Conservation (phyloP, 2,113 vertebrate species). For the Vulpes lagopus region DNA sequence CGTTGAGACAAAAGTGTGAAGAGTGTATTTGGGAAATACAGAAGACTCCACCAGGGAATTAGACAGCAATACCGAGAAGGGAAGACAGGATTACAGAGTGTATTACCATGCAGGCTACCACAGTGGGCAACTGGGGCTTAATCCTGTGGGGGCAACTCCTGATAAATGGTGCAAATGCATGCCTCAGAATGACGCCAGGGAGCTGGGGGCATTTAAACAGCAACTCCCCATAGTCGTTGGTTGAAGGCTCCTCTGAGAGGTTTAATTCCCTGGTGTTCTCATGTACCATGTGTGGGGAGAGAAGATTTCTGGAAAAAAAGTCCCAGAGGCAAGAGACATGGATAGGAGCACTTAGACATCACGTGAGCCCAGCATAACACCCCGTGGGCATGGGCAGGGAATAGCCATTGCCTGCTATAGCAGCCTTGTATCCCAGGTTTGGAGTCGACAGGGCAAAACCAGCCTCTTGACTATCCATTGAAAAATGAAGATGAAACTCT, state of each 20-base stretch:
- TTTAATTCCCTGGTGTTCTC: neutral
- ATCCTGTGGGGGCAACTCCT: neutral
- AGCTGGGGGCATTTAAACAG: neutral
- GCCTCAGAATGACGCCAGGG: neutral
- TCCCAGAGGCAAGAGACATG: neutral
- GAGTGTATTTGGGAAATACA: neutral
- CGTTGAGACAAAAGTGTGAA: neutral
- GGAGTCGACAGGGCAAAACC: neutral
- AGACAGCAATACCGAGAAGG: no score
- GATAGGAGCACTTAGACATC: neutral
- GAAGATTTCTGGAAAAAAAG: neutral
- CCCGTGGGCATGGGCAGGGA: neutral
- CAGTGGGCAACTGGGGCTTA: neutral
- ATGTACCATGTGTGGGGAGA: neutral
- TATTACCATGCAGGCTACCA: neutral
- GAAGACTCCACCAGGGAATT: neutral
- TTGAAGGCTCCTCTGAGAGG: neutral
- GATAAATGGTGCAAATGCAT: neutral
- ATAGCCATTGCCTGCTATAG: neutral
- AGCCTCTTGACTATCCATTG: neutral
- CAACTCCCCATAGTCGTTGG: accelerated
- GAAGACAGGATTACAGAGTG: neutral
- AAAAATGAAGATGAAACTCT: neutral
- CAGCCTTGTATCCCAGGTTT: neutral
- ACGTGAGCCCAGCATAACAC: neutral